Evolutionary conservation across 1,140 invertebrate genomes (phyloP), one percentile per base, ranked within the genome.

Genomic region (Eufriesea mexicana): DNA sequence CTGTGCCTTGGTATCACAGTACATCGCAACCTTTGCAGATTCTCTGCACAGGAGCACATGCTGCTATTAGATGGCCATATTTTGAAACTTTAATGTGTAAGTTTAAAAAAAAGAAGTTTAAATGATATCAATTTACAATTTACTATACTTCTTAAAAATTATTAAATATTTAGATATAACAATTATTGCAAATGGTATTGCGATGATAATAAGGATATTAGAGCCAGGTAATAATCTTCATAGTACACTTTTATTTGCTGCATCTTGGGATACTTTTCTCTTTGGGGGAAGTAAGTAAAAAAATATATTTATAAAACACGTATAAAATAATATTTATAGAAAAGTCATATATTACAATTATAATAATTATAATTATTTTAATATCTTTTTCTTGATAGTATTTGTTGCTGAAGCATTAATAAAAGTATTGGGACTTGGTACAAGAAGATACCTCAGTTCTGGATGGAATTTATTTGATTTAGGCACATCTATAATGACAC

Each of bases 381-480:
- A 76, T 59, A 51, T 28, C 5, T 68, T 47, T 28, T 61, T 55
- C n/a, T 47, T 95, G 95, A 61, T 94, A 98, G 97, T 97, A 84
- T 98, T 97, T 92, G 94, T 96, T 12, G 62, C 96, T 2, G 97
- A 98, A 95, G 96, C 96, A n/a, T 91, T 96, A 2, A 90, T 97
- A 1, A 97, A 97, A 90, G 96, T 98, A 62, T 94, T 97, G 84
- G 97, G 96, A 12, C 94, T 97, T 62, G 98, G 98, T 35, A 94
- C 96, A 67, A 89, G 90, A 18, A 95, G 95, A 83, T 98, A 98
- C 90, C 95, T 98, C 57, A 95, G 96, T 79, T 97, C 96, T 66
- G 97, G 97, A 18, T 98, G 98, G 98, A 98, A 98, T 93, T 94
- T 97, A 25, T 98, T 97, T 93, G 98, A 98, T 92, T 95, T 98